Evolutionary conservation across 2,888 invertebrate species (phyloP).

Genomic region (Atherix ibis): DNA sequence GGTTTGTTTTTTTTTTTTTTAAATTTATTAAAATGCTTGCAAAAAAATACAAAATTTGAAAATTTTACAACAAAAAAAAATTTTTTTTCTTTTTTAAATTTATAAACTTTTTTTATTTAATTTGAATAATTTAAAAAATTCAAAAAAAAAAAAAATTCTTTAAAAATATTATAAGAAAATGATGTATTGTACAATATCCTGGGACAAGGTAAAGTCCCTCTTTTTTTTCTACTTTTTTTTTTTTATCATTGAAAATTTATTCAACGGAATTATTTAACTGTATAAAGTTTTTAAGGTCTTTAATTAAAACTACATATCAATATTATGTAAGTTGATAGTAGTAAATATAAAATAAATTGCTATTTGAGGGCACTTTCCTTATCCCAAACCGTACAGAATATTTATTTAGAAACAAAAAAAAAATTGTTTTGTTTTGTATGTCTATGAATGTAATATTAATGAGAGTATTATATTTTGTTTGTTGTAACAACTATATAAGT

Average conservation of each 20-base stretch:
- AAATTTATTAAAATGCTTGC: too few species aligned
- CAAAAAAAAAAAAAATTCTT: not conserved
- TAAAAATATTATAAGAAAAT: not conserved
- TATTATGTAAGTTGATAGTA: too few species aligned
- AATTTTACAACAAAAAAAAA: constrained; percentile 1
- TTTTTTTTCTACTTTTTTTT: constrained; percentile 4
- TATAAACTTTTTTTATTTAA: constrained; percentile 6
- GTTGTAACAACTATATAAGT: not conserved
- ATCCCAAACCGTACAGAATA: constrained; percentile 44
- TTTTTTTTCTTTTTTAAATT: not conserved
- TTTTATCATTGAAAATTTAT: not conserved
- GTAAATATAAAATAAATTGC: too few species aligned
- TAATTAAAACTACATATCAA: too few species aligned
- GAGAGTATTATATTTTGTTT: not conserved
- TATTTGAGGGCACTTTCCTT: constrained; percentile 56
- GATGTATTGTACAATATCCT: constrained; percentile 3
- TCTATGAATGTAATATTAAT: not conserved
- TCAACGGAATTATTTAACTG: not conserved
- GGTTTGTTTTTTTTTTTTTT: too few species aligned
- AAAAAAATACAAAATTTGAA: constrained; percentile 4
- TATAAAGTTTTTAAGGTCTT: too few species aligned
- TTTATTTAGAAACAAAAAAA: too few species aligned
- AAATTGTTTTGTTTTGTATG: too few species aligned
- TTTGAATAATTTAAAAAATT: constrained; percentile 1
- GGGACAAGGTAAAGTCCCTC: constrained; percentile 14